Evolutionary conservation across 2,888 invertebrate genomes (phyloP).

Genomic region (Agapostemon virescens): DNA sequence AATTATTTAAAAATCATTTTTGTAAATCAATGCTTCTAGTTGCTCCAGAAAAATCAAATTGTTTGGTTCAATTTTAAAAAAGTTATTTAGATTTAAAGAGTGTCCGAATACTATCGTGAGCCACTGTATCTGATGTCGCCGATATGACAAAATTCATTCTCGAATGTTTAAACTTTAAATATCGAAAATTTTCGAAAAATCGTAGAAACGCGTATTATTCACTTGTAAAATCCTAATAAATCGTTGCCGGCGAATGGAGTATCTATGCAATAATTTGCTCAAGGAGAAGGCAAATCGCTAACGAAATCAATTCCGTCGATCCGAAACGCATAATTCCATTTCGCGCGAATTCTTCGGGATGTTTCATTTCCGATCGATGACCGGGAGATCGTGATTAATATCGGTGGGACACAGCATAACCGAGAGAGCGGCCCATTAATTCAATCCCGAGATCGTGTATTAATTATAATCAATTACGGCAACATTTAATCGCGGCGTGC

Average conservation of each 20-base stretch:
- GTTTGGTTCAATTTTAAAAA: too few species aligned
- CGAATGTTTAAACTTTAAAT: too few species aligned
- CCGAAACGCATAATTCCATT: not conserved
- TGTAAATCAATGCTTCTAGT: too few species aligned
- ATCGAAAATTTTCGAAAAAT: too few species aligned
- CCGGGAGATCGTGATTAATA: conserved; percentile 23
- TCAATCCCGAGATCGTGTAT: conserved; percentile 45
- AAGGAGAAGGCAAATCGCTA: not conserved
- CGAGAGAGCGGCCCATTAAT: conserved; percentile 30
- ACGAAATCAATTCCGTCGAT: not conserved
- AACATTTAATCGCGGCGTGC: conserved; percentile 38
- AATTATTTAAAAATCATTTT: too few species aligned
- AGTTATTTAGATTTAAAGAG: too few species aligned
- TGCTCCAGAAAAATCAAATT: too few species aligned
- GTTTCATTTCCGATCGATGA: not conserved
- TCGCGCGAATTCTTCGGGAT: conserved; percentile 5
- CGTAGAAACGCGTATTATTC: too few species aligned
- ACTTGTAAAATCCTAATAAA: not conserved
- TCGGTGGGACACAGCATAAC: conserved; percentile 6
- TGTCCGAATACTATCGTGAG: too few species aligned
- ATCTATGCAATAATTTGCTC: not conserved
- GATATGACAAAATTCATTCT: too few species aligned
- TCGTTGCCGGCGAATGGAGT: not conserved
- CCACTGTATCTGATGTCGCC: too few species aligned
- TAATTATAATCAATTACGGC: conserved; percentile 46